phyloP scores from a whole-genome alignment of 2,113 vertebrate species.

The Uropsilus gracilis region DNA sequence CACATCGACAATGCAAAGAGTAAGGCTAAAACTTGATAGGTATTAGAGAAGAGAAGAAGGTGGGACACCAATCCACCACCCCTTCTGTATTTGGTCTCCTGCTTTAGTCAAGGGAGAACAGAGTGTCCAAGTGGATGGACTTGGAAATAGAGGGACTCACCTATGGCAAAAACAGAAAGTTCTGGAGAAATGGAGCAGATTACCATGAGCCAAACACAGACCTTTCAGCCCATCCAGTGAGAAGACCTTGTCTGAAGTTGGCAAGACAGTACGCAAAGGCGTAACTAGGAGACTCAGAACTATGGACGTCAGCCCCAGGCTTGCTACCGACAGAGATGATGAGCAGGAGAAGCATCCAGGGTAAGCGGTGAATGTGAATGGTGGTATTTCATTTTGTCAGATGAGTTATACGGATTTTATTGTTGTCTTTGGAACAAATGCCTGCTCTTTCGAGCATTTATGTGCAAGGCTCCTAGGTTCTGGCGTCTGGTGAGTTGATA shows the following conservation, averaged over 20 bases:
- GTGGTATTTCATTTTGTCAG: not conserved
- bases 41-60: not conserved
- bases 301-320: not conserved
- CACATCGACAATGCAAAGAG: not conserved
- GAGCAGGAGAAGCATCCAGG: not conserved
- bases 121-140: not conserved
- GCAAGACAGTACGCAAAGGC: not conserved
- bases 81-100: not conserved
- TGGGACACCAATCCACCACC: no score
- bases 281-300: not conserved
- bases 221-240: not conserved
- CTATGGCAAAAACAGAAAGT: not conserved
- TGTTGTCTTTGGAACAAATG: not conserved
- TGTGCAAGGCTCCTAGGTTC: conserved; percentile 25
- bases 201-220: not conserved
- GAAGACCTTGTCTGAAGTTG: not conserved
- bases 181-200: not conserved
- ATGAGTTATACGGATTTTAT: not conserved
- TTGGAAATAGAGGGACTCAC: not conserved
- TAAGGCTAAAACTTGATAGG: not conserved
- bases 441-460: conserved; percentile 8
- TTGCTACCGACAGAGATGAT: not conserved
- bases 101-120: not conserved
- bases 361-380: not conserved
- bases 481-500: not conserved